A percentile compares a stretch with the other conserved stretches of the same genome.
Conservation (phyloP, 2,888 invertebrate species). For the Globia sparganii region DNA sequence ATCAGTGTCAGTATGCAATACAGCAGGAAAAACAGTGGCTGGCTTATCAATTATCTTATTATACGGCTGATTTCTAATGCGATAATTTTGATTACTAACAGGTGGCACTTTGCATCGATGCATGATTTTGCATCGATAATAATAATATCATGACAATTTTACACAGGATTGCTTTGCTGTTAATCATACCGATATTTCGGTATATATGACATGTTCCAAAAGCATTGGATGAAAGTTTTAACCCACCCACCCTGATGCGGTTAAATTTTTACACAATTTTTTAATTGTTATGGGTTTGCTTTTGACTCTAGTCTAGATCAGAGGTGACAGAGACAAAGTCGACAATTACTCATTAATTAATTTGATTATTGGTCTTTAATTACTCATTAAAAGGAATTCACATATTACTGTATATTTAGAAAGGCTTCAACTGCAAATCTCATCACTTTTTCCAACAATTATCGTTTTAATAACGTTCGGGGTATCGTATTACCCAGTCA, state of each 20-base stretch:
- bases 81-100: constrained; percentile 8
- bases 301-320: no score
- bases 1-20: constrained; percentile 8
- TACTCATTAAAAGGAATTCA: no score
- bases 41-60: background rate
- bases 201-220: background rate
- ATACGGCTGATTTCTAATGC: background rate
- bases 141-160: constrained; percentile 1
- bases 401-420: background rate
- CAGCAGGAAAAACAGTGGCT: constrained; percentile 14
- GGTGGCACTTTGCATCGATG: constrained; percentile 12
- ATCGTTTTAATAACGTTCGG: background rate
- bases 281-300: no score
- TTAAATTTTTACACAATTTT: no score
- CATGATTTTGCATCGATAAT: constrained; percentile 14
- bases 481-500: no score
- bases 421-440: background rate
- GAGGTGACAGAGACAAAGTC: no score
- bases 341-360: no score
- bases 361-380: no score
- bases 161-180: background rate
- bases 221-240: background rate
- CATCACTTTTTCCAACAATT: background rate
- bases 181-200: background rate
- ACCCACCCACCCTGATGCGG: no score